Evolutionary conservation across 2,113 vertebrate species (phyloP).

Genomic region (Notarius lentiginosus): DNA sequence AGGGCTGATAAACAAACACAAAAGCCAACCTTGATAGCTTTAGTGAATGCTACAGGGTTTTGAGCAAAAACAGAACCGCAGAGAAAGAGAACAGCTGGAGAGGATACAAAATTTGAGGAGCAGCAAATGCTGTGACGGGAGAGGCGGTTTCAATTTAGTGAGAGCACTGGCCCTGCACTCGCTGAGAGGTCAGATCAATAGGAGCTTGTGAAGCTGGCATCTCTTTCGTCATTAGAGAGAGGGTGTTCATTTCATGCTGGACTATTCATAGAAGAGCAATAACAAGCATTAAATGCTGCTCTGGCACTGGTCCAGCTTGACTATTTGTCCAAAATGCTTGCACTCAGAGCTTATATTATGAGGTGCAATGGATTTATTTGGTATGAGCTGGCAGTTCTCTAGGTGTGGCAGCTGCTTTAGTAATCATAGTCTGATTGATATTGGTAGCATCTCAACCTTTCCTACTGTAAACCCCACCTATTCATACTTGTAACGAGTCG

Average conservation of each 20-base stretch:
- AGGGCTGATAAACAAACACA: slow-evolving; percentile 65
- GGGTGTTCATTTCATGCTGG: slow-evolving; percentile 51
- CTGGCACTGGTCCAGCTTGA: slow-evolving; percentile 19
- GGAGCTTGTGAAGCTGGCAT: slow-evolving; percentile 40
- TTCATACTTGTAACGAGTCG: too few species aligned
- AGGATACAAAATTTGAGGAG: slow-evolving; percentile 49
- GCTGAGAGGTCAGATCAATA: slow-evolving; percentile 58
- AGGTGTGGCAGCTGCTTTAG: neutral
- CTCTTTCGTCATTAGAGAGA: slow-evolving; percentile 47
- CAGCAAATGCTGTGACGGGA: slow-evolving; percentile 34
- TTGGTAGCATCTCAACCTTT: neutral
- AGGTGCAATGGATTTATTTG: slow-evolving; percentile 39
- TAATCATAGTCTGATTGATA: neutral
- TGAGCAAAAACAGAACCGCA: neutral
- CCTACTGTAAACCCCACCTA: too few species aligned
- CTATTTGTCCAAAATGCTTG: slow-evolving; percentile 45
- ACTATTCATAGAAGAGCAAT: slow-evolving; percentile 55
- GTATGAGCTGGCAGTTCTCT: neutral
- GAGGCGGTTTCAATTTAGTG: slow-evolving; percentile 49
- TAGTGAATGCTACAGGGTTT: slow-evolving; percentile 6
- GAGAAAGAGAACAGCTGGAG: slow-evolving; percentile 24
- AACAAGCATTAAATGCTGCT: slow-evolving; percentile 38
- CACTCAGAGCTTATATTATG: slow-evolving; percentile 18
- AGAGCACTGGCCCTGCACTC: slow-evolving; percentile 43
- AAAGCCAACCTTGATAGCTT: slow-evolving; percentile 35